Evolutionary conservation across 2,888 invertebrate species (phyloP).

Genomic region (Pediacus dermestoides): DNA sequence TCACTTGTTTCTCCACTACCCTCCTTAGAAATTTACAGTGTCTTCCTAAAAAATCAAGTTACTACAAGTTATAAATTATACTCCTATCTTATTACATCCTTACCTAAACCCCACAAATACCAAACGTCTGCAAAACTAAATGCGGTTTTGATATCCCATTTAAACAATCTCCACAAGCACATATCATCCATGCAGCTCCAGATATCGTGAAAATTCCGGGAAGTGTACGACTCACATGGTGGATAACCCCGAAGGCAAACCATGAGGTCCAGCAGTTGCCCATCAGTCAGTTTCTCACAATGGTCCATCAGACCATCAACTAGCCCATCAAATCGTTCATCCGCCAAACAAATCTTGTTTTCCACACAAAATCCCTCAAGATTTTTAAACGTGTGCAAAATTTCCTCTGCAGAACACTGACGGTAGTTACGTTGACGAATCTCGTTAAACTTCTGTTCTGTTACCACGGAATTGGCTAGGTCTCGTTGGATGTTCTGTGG

Average conservation of each 20-base stretch:
- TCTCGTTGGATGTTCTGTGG: background rate
- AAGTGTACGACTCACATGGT: slow-evolving; percentile 50
- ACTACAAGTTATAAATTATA: no score
- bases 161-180: slow-evolving; percentile 51
- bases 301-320: slow-evolving; percentile 51
- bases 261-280: slow-evolving; percentile 57
- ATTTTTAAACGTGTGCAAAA: slow-evolving; percentile 39
- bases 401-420: slow-evolving; percentile 30
- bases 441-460: slow-evolving; percentile 18
- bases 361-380: slow-evolving; percentile 34
- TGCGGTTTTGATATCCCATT: slow-evolving; percentile 55
- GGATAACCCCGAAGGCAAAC: slow-evolving; percentile 55
- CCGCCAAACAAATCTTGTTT: slow-evolving; percentile 39
- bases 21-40: slow-evolving; percentile 56
- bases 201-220: slow-evolving; percentile 60
- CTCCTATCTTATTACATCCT: no score
- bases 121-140: slow-evolving; percentile 63
- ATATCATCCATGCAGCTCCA: slow-evolving; percentile 67
- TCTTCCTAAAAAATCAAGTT: slow-evolving; percentile 46
- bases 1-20: slow-evolving; percentile 55
- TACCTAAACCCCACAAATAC: slow-evolving; percentile 55
- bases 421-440: slow-evolving; percentile 35
- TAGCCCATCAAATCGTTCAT: slow-evolving; percentile 43
- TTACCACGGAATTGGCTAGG: slow-evolving; percentile 4
- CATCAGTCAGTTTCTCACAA: slow-evolving; percentile 55